These are phyloP conservation scores for Spilarctia lutea DNA, from an alignment of 2,888 invertebrate species.

Conservation along the genomic window DNA sequence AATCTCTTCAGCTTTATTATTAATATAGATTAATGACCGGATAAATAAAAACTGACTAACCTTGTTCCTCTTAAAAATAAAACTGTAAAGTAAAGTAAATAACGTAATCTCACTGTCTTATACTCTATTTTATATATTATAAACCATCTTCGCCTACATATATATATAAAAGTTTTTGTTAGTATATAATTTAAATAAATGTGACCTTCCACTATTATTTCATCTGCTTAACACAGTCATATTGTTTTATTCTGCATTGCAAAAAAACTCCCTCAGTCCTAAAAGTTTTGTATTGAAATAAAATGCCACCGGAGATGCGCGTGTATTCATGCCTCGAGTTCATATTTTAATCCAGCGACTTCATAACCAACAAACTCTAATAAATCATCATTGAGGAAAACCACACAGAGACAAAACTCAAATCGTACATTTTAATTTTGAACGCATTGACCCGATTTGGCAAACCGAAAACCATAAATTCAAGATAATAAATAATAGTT, in stretches of 20 bases:
- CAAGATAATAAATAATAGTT: slow-evolving; percentile 45
- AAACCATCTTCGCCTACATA: too few relatives aligned
- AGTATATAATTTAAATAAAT: background rate
- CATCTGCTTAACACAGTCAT: background rate
- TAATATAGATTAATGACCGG: too few relatives aligned
- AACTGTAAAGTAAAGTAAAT: background rate
- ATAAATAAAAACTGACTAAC: too few relatives aligned
- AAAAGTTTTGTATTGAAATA: background rate
- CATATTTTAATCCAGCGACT: background rate
- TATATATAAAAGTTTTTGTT: too few relatives aligned
- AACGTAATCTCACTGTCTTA: too few relatives aligned
- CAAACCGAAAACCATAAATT: slow-evolving; percentile 11
- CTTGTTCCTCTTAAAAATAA: background rate
- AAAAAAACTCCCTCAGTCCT: background rate
- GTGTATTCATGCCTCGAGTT: background rate
- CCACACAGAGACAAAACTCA: background rate
- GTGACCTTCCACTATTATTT: background rate
- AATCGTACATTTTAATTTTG: slow-evolving; percentile 7
- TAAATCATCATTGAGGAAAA: background rate
- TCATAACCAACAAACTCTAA: background rate
- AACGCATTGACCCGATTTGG: slow-evolving; percentile 19
- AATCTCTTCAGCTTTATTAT: too few relatives aligned
- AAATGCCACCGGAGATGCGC: background rate
- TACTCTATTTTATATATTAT: too few relatives aligned
- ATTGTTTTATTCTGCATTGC: background rate